phyloP scores from a whole-genome alignment of 1,140 invertebrate genomes.

The Orchesella cincta region DNA sequence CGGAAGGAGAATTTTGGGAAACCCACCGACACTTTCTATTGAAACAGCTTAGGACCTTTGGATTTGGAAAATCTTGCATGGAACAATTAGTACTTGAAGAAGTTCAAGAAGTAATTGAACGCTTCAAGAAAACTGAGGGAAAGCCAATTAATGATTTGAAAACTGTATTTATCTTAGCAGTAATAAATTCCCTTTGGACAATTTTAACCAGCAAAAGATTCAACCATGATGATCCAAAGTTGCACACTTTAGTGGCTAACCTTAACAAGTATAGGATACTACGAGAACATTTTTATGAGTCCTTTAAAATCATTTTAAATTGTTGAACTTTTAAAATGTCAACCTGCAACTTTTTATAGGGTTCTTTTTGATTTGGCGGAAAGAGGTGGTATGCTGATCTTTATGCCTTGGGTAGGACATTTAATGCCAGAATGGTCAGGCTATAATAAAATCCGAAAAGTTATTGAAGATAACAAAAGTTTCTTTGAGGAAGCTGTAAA shows the following conservation, averaged over 20 bases:
- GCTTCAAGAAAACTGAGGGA: neutral
- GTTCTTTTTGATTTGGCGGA: neutral
- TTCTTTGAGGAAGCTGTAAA: neutral
- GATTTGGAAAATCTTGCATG: conserved; percentile 76
- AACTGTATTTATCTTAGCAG: neutral
- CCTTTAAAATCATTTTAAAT: neutral
- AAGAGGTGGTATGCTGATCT: neutral
- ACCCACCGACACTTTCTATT: conserved; percentile 52
- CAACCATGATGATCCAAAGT: conserved; percentile 52
- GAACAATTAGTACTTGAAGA: conserved; percentile 69
- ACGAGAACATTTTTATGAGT: too few species aligned
- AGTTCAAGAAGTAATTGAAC: conserved; percentile 56
- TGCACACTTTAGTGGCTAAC: neutral
- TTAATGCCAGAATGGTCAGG: neutral
- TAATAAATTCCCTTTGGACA: conserved; percentile 51
- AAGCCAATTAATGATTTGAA: conserved; percentile 52
- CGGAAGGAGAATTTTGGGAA: conserved; percentile 4
- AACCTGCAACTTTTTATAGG: neutral
- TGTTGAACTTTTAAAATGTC: neutral
- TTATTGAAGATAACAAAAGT: neutral
- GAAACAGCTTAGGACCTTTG: conserved; percentile 75
- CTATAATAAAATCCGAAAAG: neutral
- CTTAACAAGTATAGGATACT: neutral
- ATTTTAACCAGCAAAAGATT: conserved; percentile 55
- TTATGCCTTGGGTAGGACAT: neutral